These are phyloP conservation scores for Ooceraea biroi DNA, from an alignment of 1,140 invertebrate genomes.

Conservation along the genomic window DNA sequence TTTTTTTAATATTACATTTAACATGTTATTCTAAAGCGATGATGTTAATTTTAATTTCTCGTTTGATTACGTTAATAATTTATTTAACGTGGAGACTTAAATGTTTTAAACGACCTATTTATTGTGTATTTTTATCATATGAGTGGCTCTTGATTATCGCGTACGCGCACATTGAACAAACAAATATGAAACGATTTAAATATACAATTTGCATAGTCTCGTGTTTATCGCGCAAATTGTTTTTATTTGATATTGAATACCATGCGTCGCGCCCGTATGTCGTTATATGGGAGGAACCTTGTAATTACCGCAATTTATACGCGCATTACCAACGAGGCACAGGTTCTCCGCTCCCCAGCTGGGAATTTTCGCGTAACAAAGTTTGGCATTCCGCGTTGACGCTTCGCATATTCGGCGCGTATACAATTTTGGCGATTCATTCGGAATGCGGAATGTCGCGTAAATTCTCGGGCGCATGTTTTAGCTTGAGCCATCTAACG, in stretches of 20 bases:
- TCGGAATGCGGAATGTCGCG: slow-evolving; percentile 34
- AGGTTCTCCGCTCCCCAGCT: slow-evolving; percentile 47
- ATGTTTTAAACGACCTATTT: slow-evolving; percentile 23
- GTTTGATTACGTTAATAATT: no score
- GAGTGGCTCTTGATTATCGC: slow-evolving; percentile 44
- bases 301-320: slow-evolving; percentile 61
- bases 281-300: slow-evolving; percentile 51
- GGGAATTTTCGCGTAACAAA: slow-evolving; percentile 60
- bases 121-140: slow-evolving; percentile 6
- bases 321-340: slow-evolving; percentile 44
- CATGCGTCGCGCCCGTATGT: slow-evolving; percentile 1
- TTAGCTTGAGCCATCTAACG: slow-evolving; percentile 35
- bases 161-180: slow-evolving; percentile 21
- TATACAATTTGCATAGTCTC: slow-evolving; percentile 50
- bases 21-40: no score
- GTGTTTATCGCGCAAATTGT: slow-evolving; percentile 56
- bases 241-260: slow-evolving; percentile 50
- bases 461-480: slow-evolving; percentile 46
- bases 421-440: slow-evolving; percentile 58
- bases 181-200: slow-evolving; percentile 50
- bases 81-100: background rate
- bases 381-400: slow-evolving; percentile 58
- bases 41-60: no score
- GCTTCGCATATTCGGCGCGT: slow-evolving; percentile 52
- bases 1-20: no score